These are phyloP conservation scores for Drosophila neonasuta DNA, from an alignment of 2,888 invertebrate genomes.

Conservation along the genomic window DNA sequence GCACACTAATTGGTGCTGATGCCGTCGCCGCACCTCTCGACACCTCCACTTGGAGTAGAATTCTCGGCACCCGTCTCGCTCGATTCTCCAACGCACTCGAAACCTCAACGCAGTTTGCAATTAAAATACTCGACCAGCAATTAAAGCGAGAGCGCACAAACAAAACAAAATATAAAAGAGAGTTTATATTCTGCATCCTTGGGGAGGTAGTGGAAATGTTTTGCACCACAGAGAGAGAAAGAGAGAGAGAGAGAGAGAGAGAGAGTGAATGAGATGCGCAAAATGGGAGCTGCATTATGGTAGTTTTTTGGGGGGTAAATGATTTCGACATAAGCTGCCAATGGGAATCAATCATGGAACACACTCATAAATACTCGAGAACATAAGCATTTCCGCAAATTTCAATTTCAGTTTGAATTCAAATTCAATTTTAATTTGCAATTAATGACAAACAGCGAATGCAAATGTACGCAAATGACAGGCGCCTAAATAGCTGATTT, in stretches of 20 bases:
- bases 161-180: conserved; percentile 18
- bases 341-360: conserved; percentile 44
- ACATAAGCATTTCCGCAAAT: conserved; percentile 17
- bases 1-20: conserved; percentile 43
- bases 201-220: neutral
- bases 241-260: neutral
- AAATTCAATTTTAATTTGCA: conserved; percentile 54
- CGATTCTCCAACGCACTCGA: conserved; percentile 10
- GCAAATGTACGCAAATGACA: conserved; percentile 27
- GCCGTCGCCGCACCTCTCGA: conserved; percentile 6
- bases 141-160: conserved; percentile 22
- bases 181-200: neutral
- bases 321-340: neutral
- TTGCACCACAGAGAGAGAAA: neutral
- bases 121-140: conserved; percentile 63
- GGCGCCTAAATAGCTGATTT: conserved; percentile 29
- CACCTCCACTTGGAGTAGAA: neutral
- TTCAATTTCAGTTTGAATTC: conserved; percentile 41
- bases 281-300: conserved; percentile 11
- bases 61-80: neutral
- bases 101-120: conserved; percentile 57
- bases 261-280: neutral
- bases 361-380: neutral
- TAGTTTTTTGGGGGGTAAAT: conserved; percentile 18
- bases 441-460: conserved; percentile 38